Conservation (phyloP, 1,140 invertebrate species). For the Capitella teleta region DNA sequence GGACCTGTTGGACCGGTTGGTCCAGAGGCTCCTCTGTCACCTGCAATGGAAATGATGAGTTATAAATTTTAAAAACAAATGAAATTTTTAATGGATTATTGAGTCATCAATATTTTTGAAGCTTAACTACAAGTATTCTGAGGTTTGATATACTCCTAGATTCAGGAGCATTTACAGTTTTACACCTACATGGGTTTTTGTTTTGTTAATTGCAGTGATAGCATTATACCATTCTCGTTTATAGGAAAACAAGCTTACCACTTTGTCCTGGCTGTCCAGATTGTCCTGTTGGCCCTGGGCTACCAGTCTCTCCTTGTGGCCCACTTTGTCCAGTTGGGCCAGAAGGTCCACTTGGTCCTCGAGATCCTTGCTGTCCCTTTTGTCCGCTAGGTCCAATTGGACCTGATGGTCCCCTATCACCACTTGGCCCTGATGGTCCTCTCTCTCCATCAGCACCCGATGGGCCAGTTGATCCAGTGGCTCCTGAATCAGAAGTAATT, state of each 20-base stretch:
- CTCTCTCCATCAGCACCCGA: neutral
- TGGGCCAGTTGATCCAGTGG: constrained; percentile 5
- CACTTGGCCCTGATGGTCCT: neutral
- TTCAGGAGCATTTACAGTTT: no score
- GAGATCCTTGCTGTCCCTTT: constrained; percentile 6
- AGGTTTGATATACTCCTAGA: no score
- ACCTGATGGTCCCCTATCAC: constrained; percentile 1
- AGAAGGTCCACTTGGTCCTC: constrained; percentile 5
- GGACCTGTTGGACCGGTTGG: constrained; percentile 4
- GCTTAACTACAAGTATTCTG: no score
- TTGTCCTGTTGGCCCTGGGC: constrained; percentile 8
- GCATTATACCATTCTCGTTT: no score
- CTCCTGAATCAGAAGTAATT: neutral
- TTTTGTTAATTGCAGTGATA: no score
- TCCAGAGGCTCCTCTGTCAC: constrained; percentile 1
- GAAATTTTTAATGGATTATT: no score
- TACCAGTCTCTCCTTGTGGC: constrained; percentile 1
- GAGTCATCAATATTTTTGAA: no score
- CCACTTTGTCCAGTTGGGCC: constrained; percentile 7
- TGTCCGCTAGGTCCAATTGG: constrained; percentile 4
- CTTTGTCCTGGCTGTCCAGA: constrained; percentile 17
- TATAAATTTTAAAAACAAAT: no score
- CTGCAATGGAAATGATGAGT: no score
- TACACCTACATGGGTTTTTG: no score
- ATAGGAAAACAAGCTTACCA: constrained; percentile 18